These are phyloP conservation scores for Melipona beecheii DNA, from an alignment of 2,888 invertebrate species.

Conservation along the genomic window DNA sequence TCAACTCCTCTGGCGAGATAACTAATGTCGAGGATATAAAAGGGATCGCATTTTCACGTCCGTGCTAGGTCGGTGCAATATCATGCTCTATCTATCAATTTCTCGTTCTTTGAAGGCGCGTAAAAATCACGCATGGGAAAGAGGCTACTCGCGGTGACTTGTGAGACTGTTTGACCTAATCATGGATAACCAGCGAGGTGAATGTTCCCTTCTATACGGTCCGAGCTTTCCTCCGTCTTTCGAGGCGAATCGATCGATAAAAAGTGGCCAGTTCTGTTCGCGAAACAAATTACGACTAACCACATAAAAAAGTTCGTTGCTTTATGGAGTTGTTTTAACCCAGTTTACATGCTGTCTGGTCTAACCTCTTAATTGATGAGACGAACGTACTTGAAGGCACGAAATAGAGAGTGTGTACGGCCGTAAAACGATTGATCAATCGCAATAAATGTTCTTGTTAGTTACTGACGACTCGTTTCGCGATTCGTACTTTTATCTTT, in stretches of 20 bases:
- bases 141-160: neutral
- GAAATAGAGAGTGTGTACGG: neutral
- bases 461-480: neutral
- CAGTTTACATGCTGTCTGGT: conserved; percentile 3
- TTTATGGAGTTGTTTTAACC: neutral
- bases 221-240: conserved; percentile 11
- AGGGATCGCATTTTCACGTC: neutral
- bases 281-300: conserved; percentile 17
- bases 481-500: neutral
- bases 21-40: neutral
- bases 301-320: neutral
- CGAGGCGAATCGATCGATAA: conserved; percentile 1
- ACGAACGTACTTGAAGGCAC: neutral
- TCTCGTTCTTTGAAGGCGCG: conserved; percentile 6
- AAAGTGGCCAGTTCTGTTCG: conserved; percentile 6
- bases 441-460: conserved; percentile 4
- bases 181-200: conserved; percentile 15
- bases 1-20: neutral
- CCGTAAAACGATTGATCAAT: neutral
- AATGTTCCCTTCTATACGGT: conserved; percentile 12
- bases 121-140: neutral
- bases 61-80: neutral
- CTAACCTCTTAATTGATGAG: conserved; percentile 12
- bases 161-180: conserved; percentile 23
- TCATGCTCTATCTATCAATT: neutral